Conservation (phyloP, 2,888 invertebrate species). For the Diadegma fenestrale region DNA sequence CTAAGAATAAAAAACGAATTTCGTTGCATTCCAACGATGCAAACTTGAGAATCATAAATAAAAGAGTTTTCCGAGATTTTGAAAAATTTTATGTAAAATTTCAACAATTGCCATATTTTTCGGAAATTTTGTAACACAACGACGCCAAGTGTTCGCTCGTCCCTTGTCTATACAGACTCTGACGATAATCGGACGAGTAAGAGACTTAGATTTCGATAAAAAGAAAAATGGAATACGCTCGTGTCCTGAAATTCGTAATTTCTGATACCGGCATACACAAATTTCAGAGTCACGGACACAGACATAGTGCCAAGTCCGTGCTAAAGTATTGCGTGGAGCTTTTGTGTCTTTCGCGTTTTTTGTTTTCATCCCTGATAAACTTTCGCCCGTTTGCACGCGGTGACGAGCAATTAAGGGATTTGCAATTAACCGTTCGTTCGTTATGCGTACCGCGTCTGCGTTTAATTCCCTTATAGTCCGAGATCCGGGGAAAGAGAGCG, state of each 20-base stretch:
- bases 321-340: slow-evolving; percentile 13
- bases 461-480: slow-evolving; percentile 82
- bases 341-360: slow-evolving; percentile 28
- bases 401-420: slow-evolving; percentile 74
- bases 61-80: too few relatives aligned
- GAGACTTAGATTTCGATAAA: slow-evolving; percentile 49
- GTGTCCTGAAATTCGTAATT: slow-evolving; percentile 55
- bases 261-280: slow-evolving; percentile 48
- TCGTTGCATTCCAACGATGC: too few relatives aligned
- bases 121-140: not conserved
- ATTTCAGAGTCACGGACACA: slow-evolving; percentile 29
- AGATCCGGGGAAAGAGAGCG: slow-evolving; percentile 70
- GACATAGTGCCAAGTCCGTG: not conserved
- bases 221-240: slow-evolving; percentile 27
- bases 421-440: slow-evolving; percentile 73
- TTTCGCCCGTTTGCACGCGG: slow-evolving; percentile 63
- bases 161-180: slow-evolving; percentile 16
- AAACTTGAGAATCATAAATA: too few relatives aligned
- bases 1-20: too few relatives aligned
- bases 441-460: slow-evolving; percentile 81
- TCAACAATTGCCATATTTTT: too few relatives aligned
- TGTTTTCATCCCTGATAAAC: slow-evolving; percentile 51
- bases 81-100: not conserved
- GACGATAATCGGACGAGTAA: not conserved
- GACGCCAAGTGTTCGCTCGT: not conserved